Conservation (phyloP, 2,113 vertebrate species). For the Cyphomyrus discorhynchus region DNA sequence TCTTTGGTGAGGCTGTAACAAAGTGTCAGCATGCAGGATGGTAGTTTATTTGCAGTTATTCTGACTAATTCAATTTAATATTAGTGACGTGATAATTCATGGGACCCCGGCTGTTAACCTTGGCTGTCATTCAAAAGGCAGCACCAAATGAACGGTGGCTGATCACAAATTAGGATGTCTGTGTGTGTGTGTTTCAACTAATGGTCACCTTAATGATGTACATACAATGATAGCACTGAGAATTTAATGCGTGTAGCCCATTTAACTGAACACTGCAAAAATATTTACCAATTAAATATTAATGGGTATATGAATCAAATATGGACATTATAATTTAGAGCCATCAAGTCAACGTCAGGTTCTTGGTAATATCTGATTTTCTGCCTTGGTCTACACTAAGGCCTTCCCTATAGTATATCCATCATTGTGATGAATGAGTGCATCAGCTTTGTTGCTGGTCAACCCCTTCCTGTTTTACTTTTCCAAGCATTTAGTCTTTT, state of each 20-base stretch:
- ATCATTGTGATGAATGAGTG: neutral
- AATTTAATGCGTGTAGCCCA: neutral
- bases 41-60: neutral
- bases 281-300: neutral
- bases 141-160: neutral
- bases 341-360: neutral
- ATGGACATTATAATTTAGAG: neutral
- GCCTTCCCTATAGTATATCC: neutral
- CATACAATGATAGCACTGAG: neutral
- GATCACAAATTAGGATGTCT: neutral
- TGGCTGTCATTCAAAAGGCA: neutral
- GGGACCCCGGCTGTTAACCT: neutral
- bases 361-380: neutral
- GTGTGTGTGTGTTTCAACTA: neutral
- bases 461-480: neutral
- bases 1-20: neutral
- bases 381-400: too few species aligned
- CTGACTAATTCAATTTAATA: neutral
- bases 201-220: neutral
- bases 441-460: neutral
- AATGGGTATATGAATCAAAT: too few species aligned
- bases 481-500: neutral
- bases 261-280: neutral
- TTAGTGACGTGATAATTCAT: neutral
- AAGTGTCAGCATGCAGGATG: neutral